Evolutionary conservation across 1,140 invertebrate species (phyloP), one percentile per base, ranked within the genome.

Genomic region (Drosophila pachea): DNA sequence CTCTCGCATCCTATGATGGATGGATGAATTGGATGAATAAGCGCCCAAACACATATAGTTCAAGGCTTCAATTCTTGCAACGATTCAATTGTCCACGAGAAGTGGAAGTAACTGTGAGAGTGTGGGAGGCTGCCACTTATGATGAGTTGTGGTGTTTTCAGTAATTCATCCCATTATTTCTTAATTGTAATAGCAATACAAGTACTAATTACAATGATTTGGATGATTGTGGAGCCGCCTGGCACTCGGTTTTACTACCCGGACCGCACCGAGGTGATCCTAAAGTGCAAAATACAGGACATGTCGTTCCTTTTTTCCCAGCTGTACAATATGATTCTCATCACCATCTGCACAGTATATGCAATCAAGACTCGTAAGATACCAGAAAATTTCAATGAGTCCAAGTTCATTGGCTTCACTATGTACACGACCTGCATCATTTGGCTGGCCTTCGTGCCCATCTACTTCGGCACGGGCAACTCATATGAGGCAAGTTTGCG

Each of bases 341-440:
- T 97, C 29, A 91, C 92, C 4, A 91, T 96, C 66, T 97, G 96
- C 78, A 97, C 95, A 1, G 88, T 95, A 7, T 97, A 96, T 88
- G 96, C 96, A 0, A 91, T 97, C 7, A 96, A 96, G 89, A 97
- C 96, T 0, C 89, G 96, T 11, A 96, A 96, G 81, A 92, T 97
- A 42, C 96, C 96, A 0, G 96, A 96, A 89, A 97, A 97, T 88
- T 97, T 97, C 87, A 97, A 97, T 89, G 95, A 95, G 86, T 94
- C 94, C 0, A 95, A 95, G 88, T 95, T 95, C 78, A 95, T 95
- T 67, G 95, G 94, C 9, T 95, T 95, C 72, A 94, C 95, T 3
- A 96, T 96, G 95, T 97, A 97, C 87, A 95, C 95, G 0, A 97
- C 95, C 0, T 94, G 95, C 70, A 95, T 97, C 11, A 95, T 96